Conservation (phyloP, 1,140 invertebrate genomes). For the Solen grandis region DNA sequence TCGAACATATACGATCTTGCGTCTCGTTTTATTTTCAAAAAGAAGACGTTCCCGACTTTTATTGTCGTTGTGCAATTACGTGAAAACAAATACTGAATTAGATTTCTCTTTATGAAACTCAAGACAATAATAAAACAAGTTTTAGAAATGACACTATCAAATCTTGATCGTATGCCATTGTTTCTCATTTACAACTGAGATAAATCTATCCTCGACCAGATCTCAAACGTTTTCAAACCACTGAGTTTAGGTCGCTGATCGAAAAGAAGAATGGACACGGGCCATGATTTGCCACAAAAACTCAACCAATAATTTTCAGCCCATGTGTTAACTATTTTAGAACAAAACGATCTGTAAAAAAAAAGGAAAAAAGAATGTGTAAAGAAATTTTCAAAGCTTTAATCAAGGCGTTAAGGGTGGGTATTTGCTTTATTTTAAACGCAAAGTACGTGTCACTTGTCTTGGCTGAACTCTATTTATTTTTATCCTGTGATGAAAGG, state of each 20-base stretch:
- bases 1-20: too few relatives aligned
- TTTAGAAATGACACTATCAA: conserved; percentile 52
- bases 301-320: conserved; percentile 9
- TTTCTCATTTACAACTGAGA: conserved; percentile 48
- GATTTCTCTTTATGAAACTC: conserved; percentile 57
- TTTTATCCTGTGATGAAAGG: too few relatives aligned
- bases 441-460: too few relatives aligned
- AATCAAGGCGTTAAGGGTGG: too few relatives aligned
- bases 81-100: conserved; percentile 57
- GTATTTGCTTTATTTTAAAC: too few relatives aligned
- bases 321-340: too few relatives aligned
- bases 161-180: conserved; percentile 41
- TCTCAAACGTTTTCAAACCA: background rate
- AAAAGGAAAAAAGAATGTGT: too few relatives aligned
- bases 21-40: conserved; percentile 44
- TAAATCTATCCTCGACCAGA: conserved; percentile 44
- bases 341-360: too few relatives aligned
- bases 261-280: background rate
- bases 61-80: conserved; percentile 50
- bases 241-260: too few relatives aligned
- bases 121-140: conserved; percentile 54
- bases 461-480: too few relatives aligned
- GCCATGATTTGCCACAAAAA: conserved; percentile 24
- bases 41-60: conserved; percentile 39
- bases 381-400: too few relatives aligned